phyloP scores from a whole-genome alignment of 2,113 vertebrate genomes.

The Sander lucioperca region DNA sequence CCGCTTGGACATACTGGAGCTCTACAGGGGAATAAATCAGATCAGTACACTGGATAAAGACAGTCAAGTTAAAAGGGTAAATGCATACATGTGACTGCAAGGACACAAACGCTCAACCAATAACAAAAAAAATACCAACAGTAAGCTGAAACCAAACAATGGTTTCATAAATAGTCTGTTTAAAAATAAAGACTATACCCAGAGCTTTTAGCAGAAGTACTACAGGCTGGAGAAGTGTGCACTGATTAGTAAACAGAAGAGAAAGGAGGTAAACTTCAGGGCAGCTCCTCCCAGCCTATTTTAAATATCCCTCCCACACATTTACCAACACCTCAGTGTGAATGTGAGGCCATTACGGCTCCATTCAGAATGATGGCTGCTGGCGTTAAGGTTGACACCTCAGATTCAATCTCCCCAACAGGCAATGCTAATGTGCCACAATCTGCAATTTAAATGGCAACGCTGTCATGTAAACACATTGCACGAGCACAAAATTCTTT shows the following conservation, averaged over 20 bases:
- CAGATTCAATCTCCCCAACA: slow-evolving; percentile 62
- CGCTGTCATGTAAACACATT: slow-evolving; percentile 45
- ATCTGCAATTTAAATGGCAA: slow-evolving; percentile 58
- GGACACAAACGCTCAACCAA: not conserved
- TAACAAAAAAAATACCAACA: not conserved
- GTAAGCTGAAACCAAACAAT: slow-evolving; percentile 4
- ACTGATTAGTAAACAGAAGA: slow-evolving; percentile 27
- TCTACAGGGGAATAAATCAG: slow-evolving; percentile 76
- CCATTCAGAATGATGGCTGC: slow-evolving; percentile 74
- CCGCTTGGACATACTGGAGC: slow-evolving; percentile 95
- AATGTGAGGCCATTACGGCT: slow-evolving; percentile 77
- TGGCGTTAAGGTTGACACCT: slow-evolving; percentile 76
- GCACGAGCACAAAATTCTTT: slow-evolving; percentile 16
- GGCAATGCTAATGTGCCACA: slow-evolving; percentile 32
- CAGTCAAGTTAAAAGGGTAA: slow-evolving; percentile 31
- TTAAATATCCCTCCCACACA: slow-evolving; percentile 73
- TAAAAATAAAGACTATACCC: slow-evolving; percentile 24
- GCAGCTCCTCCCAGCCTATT: slow-evolving; percentile 72
- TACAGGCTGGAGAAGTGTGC: not conserved
- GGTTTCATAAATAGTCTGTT: slow-evolving; percentile 8
- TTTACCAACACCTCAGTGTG: slow-evolving; percentile 74
- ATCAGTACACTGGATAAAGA: slow-evolving; percentile 61
- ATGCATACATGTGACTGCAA: slow-evolving; percentile 15
- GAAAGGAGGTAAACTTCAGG: slow-evolving; percentile 54
- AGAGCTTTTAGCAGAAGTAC: not conserved